Conservation (phyloP, 2,797 vertebrate species). For the Sebastes kiyomatsui region DNA sequence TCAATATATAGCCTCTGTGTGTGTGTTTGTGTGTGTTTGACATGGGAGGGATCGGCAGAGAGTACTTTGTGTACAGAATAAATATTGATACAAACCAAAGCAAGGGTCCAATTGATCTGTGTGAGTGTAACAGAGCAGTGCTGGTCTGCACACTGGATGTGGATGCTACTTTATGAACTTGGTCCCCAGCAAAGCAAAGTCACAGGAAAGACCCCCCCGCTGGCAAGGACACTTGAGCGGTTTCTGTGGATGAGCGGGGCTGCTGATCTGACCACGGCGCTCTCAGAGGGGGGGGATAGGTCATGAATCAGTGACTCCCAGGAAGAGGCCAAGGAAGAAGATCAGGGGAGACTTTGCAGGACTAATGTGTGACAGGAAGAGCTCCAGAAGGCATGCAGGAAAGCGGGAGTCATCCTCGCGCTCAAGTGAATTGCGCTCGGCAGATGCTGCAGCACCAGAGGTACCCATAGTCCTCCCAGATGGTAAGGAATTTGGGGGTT, state of each 20-base stretch:
- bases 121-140: constrained; percentile 54
- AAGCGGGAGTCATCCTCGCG: constrained; percentile 81
- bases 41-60: constrained; percentile 68
- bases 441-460: constrained; percentile 70
- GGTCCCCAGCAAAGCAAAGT: constrained; percentile 37
- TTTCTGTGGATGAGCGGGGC: constrained; percentile 36
- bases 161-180: constrained; percentile 38
- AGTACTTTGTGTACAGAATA: constrained; percentile 81
- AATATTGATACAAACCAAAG: constrained; percentile 85
- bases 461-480: constrained; percentile 75
- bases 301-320: constrained; percentile 75
- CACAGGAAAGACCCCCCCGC: constrained; percentile 6
- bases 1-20: constrained; percentile 72
- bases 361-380: constrained; percentile 85
- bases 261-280: constrained; percentile 36
- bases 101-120: constrained; percentile 80
- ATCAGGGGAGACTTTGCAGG: constrained; percentile 57
- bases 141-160: constrained; percentile 39
- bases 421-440: constrained; percentile 69
- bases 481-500: constrained; percentile 71
- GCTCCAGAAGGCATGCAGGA: constrained; percentile 80
- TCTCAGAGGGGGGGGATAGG: constrained; percentile 46
- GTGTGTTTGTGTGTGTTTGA: constrained; percentile 37
- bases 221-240: constrained; percentile 13
- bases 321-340: constrained; percentile 65